Percentiles rank a stretch among this genome's conserved stretches.
Evolutionary conservation across 53 echinoderm and acorn worm species (phyloP).

Genomic region (Holothuria leucospilota): DNA sequence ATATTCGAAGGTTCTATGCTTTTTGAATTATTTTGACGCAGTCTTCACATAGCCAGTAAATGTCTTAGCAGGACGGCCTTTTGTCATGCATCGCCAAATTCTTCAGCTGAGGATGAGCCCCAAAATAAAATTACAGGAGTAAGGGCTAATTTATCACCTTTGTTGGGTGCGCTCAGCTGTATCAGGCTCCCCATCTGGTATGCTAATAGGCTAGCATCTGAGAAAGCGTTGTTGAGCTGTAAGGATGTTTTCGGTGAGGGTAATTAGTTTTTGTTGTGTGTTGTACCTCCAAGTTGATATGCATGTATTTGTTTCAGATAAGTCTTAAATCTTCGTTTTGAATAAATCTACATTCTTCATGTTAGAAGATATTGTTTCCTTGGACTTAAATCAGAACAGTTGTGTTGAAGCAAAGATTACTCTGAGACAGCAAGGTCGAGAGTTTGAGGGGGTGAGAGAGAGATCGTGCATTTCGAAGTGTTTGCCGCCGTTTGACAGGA

Average conservation of each 20-base stretch:
- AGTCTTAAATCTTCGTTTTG: constrained; percentile 18
- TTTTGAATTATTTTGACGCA: background rate
- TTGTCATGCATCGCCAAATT: constrained; percentile 36
- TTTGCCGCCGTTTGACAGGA: no score
- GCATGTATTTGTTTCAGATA: background rate
- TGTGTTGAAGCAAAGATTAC: no score
- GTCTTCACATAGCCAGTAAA: background rate
- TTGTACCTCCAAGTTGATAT: constrained; percentile 2
- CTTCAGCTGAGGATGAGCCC: background rate
- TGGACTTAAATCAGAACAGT: no score
- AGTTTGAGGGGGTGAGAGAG: no score
- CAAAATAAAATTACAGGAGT: constrained; percentile 37
- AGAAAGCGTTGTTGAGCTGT: background rate
- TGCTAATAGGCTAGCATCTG: constrained; percentile 20
- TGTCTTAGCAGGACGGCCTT: background rate
- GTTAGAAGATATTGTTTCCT: no score
- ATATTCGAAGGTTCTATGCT: background rate
- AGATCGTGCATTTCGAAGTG: no score
- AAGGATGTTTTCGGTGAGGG: constrained; percentile 36
- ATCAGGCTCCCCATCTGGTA: constrained; percentile 38
- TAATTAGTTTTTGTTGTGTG: constrained; percentile 25
- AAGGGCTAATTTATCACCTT: constrained; percentile 38
- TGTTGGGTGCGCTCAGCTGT: constrained; percentile 23
- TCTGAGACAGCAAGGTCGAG: no score
- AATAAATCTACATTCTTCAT: no score